Evolutionary conservation across 23 tunicate species (phyloP), one percentile per base, ranked within the genome.

Genomic region (Ciona savignyi): DNA sequence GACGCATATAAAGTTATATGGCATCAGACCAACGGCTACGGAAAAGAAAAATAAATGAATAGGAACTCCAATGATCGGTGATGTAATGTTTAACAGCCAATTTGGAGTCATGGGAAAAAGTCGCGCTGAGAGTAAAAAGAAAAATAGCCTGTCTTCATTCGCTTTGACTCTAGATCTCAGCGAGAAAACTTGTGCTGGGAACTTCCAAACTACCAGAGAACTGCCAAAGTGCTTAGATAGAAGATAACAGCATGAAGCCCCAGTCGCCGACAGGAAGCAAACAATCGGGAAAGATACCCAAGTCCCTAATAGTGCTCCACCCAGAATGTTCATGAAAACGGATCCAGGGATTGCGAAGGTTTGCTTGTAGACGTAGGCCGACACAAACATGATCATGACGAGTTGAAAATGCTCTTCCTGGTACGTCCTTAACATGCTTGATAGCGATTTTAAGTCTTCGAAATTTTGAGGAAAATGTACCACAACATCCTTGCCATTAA

Each of bases 321-420:
- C 85, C 34, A 80, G 34, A 25, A 86, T 70, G 67, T 86, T 86
- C 76, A 82, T 67, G 66, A 86, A 86, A 34, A 80, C 85, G 9
- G 93, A 86, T 1, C 93, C 93, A 27, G 93, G 93, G n/a, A 86
- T 86, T n/a, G 93, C 93, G 70, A 86, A 86, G 0, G 81, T 80
- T 70, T 86, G 93, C 64, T 86, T 86, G 73, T 86, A 86, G 15
- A 86, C 27, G 29, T 86, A 86, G 22, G 93, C 93, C 3, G 93
- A 80, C 48, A 84, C 79, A 64, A 86, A 80, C 33, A 80, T 24
- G 3, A 86, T 3, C 23, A 80, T 31, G 4, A 86, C 85, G 0
- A 75, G 33, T 0, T 4, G 28, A 63, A 25, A 80, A 35, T 80
- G 33, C 0, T 74, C 74, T 63, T 80, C 34, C 49, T 86, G 77